Percentiles rank a stretch among this genome's conserved stretches.
phyloP scores from a whole-genome alignment of 2,888 invertebrate species.

The Spicauda simplicius region DNA sequence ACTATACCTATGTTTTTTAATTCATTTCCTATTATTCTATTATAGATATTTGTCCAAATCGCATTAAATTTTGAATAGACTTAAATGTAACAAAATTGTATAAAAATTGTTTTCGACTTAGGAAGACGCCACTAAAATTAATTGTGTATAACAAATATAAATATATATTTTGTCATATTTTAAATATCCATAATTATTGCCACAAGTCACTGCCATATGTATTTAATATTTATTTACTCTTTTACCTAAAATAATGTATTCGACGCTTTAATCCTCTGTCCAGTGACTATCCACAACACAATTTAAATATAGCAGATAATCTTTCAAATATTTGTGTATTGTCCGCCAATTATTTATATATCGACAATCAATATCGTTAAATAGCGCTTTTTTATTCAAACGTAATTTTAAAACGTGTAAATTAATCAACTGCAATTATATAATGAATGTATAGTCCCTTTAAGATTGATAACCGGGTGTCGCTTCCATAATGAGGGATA shows the following conservation, averaged over 20 bases:
- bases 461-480: too few relatives aligned
- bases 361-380: background rate
- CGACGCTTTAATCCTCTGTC: slow-evolving; percentile 39
- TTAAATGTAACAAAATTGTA: background rate
- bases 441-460: too few relatives aligned
- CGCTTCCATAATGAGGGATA: too few relatives aligned
- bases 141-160: background rate
- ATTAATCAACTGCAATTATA: background rate
- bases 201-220: slow-evolving; percentile 47
- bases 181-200: background rate
- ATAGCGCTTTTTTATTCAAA: background rate
- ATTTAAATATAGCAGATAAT: slow-evolving; percentile 10
- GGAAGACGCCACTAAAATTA: background rate
- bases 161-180: background rate
- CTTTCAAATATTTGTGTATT: slow-evolving; percentile 15
- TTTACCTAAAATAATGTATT: slow-evolving; percentile 29
- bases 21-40: too few relatives aligned
- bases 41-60: too few relatives aligned
- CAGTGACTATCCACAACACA: slow-evolving; percentile 33
- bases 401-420: background rate
- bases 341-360: background rate
- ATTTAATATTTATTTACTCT: slow-evolving; percentile 34
- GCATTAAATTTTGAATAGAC: background rate
- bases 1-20: too few relatives aligned
- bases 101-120: background rate